Evolutionary conservation across 2,113 vertebrate genomes (phyloP).

Genomic region (Harpagus bidentatus): DNA sequence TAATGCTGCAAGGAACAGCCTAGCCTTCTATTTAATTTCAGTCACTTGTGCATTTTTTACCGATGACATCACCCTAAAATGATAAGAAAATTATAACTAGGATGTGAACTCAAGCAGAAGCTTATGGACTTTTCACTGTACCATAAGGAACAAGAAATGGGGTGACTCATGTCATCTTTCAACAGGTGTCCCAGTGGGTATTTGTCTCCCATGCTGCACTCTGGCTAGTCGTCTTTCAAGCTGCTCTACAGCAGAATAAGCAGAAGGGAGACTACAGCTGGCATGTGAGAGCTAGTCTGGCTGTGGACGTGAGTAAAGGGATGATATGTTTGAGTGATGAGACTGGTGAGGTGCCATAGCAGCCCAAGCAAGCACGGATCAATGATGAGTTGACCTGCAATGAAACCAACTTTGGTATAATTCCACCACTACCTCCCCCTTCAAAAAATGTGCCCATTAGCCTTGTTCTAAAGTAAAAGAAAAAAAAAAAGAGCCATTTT

Average conservation of each 20-base stretch:
- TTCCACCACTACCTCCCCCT: background rate
- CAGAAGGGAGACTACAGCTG: background rate
- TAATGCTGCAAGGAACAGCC: background rate
- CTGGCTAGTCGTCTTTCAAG: background rate
- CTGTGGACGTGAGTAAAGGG: background rate
- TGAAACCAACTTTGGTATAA: background rate
- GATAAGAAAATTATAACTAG: slow-evolving; percentile 8
- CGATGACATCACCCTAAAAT: background rate
- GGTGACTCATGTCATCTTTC: background rate
- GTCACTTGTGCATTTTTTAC: background rate
- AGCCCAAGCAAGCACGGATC: background rate
- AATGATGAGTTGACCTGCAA: background rate
- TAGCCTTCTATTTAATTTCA: slow-evolving; percentile 4
- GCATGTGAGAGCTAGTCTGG: background rate
- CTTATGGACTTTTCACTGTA: background rate
- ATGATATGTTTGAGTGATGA: accelerated
- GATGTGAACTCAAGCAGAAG: slow-evolving; percentile 2
- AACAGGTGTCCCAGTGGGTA: background rate
- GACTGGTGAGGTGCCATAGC: background rate
- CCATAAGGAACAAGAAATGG: background rate
- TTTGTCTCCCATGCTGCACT: background rate
- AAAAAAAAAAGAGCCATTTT: background rate
- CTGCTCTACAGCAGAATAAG: accelerated
- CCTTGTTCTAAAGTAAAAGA: background rate
- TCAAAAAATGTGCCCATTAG: background rate